Evolutionary conservation across 2,113 vertebrate species (phyloP).

Genomic region (Aptenodytes patagonicus): DNA sequence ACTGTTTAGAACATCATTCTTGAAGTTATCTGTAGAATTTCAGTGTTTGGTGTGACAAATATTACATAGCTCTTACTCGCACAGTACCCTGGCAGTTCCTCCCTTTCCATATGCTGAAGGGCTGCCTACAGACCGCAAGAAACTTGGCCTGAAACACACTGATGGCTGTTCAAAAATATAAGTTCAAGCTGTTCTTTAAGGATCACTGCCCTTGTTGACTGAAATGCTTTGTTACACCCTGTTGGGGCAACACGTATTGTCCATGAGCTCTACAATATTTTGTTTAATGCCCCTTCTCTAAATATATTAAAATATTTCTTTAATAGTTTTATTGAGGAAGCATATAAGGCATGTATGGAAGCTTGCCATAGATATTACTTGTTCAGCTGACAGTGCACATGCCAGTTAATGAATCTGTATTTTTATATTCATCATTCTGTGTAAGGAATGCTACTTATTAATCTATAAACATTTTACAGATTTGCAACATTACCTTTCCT

Average conservation of each 20-base stretch:
- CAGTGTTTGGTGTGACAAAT: background rate
- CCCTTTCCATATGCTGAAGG: background rate
- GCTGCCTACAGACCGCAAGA: background rate
- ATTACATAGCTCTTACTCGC: background rate
- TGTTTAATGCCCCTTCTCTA: background rate
- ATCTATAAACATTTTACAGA: background rate
- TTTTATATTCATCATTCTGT: background rate
- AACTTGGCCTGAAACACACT: background rate
- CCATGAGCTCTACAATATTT: background rate
- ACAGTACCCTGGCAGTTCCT: background rate
- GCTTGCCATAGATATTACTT: background rate
- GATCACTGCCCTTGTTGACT: background rate
- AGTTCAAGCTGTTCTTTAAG: background rate
- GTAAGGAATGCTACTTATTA: background rate
- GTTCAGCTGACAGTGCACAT: background rate
- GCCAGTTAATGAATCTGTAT: background rate
- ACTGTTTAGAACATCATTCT: background rate
- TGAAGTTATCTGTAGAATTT: background rate
- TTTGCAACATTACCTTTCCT: background rate
- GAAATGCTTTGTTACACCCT: background rate
- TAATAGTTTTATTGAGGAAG: background rate
- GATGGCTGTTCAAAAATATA: background rate
- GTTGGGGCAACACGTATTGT: background rate
- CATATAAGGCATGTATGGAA: background rate
- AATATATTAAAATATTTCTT: background rate